Percentiles rank a stretch among this genome's conserved stretches.
Evolutionary conservation across 2,797 vertebrate species (phyloP).

Genomic region (Gymnocypris eckloni): DNA sequence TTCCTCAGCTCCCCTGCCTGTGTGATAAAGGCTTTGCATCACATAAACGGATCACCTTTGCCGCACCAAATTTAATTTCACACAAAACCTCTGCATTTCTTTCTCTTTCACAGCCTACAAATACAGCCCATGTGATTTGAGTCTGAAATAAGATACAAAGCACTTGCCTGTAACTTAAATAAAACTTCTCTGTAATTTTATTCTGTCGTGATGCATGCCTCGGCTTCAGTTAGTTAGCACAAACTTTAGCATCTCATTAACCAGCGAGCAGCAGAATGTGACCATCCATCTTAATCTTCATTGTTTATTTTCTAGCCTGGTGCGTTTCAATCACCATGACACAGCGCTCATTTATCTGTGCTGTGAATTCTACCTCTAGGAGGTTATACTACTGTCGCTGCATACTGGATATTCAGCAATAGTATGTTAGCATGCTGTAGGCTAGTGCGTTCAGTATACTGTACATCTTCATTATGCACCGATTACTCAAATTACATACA

Average conservation of each 20-base stretch:
- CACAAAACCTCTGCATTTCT: constrained; percentile 40
- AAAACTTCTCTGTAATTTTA: constrained; percentile 20
- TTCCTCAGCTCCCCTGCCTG: constrained; percentile 9
- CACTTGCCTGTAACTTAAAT: neutral
- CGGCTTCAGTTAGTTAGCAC: constrained; percentile 16
- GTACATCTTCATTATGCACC: neutral
- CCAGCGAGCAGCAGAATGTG: neutral
- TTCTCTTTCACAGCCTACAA: constrained; percentile 22
- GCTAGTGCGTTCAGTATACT: neutral
- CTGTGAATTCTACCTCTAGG: neutral
- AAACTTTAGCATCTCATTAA: constrained; percentile 18
- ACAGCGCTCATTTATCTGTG: constrained; percentile 30
- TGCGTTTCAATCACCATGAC: constrained; percentile 11
- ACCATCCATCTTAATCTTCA: constrained; percentile 41
- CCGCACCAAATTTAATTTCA: constrained; percentile 51
- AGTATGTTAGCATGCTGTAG: neutral
- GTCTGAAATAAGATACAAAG: constrained; percentile 32
- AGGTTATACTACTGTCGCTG: neutral
- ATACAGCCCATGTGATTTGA: neutral
- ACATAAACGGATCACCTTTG: constrained; percentile 42
- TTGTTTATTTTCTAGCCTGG: constrained; percentile 36
- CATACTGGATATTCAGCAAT: neutral
- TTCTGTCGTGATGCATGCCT: constrained; percentile 7
- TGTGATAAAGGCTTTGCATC: constrained; percentile 45
- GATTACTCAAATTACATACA: neutral